Evolutionary conservation across 1,140 invertebrate genomes (phyloP).

Genomic region (Aphelinus atriplicis): DNA sequence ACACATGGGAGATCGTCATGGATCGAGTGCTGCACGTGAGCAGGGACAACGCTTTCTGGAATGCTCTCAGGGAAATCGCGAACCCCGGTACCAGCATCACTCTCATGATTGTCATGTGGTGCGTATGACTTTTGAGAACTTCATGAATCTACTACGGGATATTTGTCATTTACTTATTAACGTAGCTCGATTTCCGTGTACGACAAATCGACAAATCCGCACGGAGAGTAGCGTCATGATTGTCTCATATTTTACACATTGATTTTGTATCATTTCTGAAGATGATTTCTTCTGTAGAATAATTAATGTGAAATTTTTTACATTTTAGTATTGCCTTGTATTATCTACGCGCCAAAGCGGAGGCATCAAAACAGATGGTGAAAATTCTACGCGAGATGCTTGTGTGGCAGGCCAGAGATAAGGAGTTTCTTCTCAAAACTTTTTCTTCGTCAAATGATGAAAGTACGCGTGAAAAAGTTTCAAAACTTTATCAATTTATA

Average conservation of each 20-base stretch:
- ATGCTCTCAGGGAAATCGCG: constrained; percentile 60
- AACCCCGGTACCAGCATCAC: constrained; percentile 68
- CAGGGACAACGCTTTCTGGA: constrained; percentile 55
- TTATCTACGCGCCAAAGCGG: constrained; percentile 72
- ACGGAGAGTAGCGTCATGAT: too few relatives aligned
- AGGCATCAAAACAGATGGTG: constrained; percentile 73
- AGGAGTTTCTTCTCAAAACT: constrained; percentile 76
- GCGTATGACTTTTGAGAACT: constrained; percentile 41
- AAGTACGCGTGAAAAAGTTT: not conserved
- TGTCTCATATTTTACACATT: too few relatives aligned
- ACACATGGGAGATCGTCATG: constrained; percentile 66
- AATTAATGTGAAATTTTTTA: too few relatives aligned
- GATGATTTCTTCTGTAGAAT: too few relatives aligned
- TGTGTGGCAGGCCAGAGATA: constrained; percentile 76
- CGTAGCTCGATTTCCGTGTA: too few relatives aligned
- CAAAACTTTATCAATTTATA: too few relatives aligned
- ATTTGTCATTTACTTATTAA: too few relatives aligned
- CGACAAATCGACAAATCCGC: too few relatives aligned
- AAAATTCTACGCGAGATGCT: constrained; percentile 75
- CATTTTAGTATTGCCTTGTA: constrained; percentile 72
- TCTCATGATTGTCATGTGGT: constrained; percentile 69
- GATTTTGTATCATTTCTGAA: too few relatives aligned
- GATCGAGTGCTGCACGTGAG: constrained; percentile 63
- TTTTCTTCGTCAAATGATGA: constrained; percentile 44
- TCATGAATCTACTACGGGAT: too few relatives aligned